Percentiles rank a stretch among this genome's conserved stretches.
phyloP scores from a whole-genome alignment of 1,140 invertebrate species.

The Cephus cinctus region DNA sequence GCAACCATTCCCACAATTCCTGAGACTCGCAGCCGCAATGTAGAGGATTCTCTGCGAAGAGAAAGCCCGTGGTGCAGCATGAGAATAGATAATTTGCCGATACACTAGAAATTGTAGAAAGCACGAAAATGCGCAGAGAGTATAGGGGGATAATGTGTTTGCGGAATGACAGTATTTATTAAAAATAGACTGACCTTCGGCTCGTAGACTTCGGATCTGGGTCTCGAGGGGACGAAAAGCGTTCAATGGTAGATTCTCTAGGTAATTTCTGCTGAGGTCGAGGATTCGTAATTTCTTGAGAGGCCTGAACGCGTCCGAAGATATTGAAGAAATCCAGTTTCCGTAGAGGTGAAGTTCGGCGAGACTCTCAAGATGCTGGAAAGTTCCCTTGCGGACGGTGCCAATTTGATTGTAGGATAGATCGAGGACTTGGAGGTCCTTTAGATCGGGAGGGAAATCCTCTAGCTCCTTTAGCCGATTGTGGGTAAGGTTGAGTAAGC shows the following conservation, averaged over 20 bases:
- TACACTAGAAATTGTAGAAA: no score
- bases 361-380: slow-evolving; percentile 72
- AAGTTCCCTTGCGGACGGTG: slow-evolving; percentile 72
- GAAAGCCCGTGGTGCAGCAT: no score
- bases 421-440: slow-evolving; percentile 75
- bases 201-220: slow-evolving; percentile 71
- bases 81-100: no score
- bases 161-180: no score
- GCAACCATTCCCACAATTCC: slow-evolving; percentile 85
- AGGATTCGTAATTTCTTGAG: slow-evolving; percentile 76
- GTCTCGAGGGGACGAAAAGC: slow-evolving; percentile 76
- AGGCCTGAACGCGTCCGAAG: slow-evolving; percentile 76
- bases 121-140: neutral
- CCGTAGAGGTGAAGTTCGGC: slow-evolving; percentile 76
- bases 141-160: no score
- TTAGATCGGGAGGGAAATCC: slow-evolving; percentile 77
- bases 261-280: slow-evolving; percentile 81
- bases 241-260: slow-evolving; percentile 77
- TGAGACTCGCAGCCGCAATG: slow-evolving; percentile 81
- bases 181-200: slow-evolving; percentile 70
- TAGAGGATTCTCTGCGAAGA: slow-evolving; percentile 81
- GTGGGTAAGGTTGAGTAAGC: slow-evolving; percentile 77
- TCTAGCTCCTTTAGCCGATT: slow-evolving; percentile 81
- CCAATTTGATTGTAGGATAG: slow-evolving; percentile 82
- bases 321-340: slow-evolving; percentile 79